These are phyloP conservation scores for Falcaria lacertinaria DNA, from an alignment of 2,888 invertebrate species.

Conservation along the genomic window DNA sequence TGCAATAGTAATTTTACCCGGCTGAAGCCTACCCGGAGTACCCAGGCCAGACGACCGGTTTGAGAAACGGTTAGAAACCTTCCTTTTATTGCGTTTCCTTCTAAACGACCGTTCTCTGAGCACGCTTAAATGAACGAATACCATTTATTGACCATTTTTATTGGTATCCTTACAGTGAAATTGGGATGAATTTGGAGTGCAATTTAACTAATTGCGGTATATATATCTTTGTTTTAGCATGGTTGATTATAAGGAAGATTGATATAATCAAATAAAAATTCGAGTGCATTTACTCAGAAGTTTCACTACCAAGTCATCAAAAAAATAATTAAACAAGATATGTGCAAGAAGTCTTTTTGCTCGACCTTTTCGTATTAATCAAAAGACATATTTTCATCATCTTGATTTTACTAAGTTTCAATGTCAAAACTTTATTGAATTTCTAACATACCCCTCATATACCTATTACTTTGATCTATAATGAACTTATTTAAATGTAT, in stretches of 20 bases:
- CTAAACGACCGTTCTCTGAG: constrained; percentile 27
- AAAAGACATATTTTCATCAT: no score
- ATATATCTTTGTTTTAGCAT: no score
- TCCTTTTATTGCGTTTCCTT: constrained; percentile 34
- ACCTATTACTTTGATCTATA: no score
- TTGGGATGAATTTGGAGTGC: constrained; percentile 2
- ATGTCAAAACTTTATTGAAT: no score
- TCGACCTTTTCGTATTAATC: no score
- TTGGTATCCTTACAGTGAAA: constrained; percentile 15
- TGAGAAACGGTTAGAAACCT: constrained; percentile 51
- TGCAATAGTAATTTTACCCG: constrained; percentile 53
- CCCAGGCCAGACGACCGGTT: constrained; percentile 38
- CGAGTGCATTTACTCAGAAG: no score
- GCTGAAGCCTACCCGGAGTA: constrained; percentile 24
- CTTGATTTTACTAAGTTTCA: no score
- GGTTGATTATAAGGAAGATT: not conserved
- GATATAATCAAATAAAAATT: not conserved
- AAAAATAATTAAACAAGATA: no score
- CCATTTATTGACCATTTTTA: constrained; percentile 40
- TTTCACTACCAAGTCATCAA: no score
- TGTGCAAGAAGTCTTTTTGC: no score
- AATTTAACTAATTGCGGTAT: not conserved
- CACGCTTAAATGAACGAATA: constrained; percentile 30
- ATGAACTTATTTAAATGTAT: no score
- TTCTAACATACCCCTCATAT: no score